These are phyloP conservation scores for Drosophila testacea DNA, from an alignment of 2,888 invertebrate genomes.

Conservation along the genomic window DNA sequence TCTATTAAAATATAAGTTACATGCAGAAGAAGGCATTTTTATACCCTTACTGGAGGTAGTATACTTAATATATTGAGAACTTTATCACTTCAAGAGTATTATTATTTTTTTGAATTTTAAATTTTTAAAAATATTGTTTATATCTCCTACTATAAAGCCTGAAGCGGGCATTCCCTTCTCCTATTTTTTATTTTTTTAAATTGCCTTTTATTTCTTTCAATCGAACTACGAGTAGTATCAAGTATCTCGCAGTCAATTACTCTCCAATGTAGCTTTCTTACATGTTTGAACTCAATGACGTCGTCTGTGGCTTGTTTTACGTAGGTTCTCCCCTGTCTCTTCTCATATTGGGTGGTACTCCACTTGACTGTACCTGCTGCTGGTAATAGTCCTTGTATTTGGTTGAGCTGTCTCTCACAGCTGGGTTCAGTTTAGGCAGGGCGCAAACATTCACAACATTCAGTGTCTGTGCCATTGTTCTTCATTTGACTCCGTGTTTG, in stretches of 20 bases:
- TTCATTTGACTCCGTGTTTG: slow-evolving; percentile 51
- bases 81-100: too few relatives aligned
- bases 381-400: slow-evolving; percentile 55
- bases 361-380: slow-evolving; percentile 31
- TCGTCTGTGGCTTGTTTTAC: slow-evolving; percentile 53
- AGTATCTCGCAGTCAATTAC: background rate
- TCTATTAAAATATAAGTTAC: too few relatives aligned
- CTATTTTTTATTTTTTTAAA: background rate
- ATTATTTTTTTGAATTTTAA: too few relatives aligned
- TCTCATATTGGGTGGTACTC: slow-evolving; percentile 18
- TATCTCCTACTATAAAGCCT: too few relatives aligned
- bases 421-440: slow-evolving; percentile 17
- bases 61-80: too few relatives aligned
- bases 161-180: too few relatives aligned
- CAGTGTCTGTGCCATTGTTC: slow-evolving; percentile 43
- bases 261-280: background rate
- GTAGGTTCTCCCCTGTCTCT: slow-evolving; percentile 21
- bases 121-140: too few relatives aligned
- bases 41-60: too few relatives aligned
- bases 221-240: background rate
- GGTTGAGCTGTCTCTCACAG: slow-evolving; percentile 45
- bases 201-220: background rate
- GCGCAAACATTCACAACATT: slow-evolving; percentile 7
- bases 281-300: slow-evolving; percentile 55
- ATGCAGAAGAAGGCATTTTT: too few relatives aligned